Conservation (phyloP, 2,797 vertebrate genomes). For the Novumbra hubbsi region DNA sequence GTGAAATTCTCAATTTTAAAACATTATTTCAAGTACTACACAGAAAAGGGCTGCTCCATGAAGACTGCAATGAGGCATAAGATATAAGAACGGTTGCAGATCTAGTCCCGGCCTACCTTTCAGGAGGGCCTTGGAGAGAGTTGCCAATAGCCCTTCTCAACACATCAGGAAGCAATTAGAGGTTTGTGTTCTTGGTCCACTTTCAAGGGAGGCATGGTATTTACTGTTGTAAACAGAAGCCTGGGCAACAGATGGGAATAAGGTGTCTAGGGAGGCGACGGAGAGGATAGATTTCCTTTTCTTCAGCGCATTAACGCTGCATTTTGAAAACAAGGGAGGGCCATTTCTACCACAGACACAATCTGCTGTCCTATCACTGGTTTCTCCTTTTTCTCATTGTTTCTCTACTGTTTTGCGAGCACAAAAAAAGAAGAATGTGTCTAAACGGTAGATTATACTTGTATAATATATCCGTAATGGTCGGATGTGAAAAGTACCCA, state of each 20-base stretch:
- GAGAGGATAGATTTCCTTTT: not conserved
- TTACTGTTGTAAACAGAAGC: constrained; percentile 4
- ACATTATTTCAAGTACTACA: too few relatives aligned
- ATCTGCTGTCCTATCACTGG: constrained; percentile 1
- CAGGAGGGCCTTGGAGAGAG: constrained; percentile 1
- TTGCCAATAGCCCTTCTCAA: constrained; percentile 18
- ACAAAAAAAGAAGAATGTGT: not conserved
- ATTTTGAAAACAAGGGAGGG: not conserved
- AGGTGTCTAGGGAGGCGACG: not conserved
- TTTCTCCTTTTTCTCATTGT: constrained; percentile 27
- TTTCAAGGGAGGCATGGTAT: constrained; percentile 17
- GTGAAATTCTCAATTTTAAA: too few relatives aligned
- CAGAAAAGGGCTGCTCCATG: too few relatives aligned
- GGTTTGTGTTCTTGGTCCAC: constrained; percentile 30
- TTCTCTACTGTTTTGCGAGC: constrained; percentile 51
- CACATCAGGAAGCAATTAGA: constrained; percentile 40
- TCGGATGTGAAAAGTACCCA: too few relatives aligned
- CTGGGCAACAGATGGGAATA: constrained; percentile 5
- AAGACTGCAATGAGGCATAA: not conserved
- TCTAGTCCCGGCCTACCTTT: constrained; percentile 4
- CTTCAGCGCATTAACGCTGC: not conserved
- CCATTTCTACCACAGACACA: not conserved
- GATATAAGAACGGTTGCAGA: not conserved
- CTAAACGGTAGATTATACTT: not conserved
- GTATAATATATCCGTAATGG: too few relatives aligned